These are phyloP conservation scores for Halcyon chelicuti DNA, from an alignment of 2,797 vertebrate species.

Conservation along the genomic window DNA sequence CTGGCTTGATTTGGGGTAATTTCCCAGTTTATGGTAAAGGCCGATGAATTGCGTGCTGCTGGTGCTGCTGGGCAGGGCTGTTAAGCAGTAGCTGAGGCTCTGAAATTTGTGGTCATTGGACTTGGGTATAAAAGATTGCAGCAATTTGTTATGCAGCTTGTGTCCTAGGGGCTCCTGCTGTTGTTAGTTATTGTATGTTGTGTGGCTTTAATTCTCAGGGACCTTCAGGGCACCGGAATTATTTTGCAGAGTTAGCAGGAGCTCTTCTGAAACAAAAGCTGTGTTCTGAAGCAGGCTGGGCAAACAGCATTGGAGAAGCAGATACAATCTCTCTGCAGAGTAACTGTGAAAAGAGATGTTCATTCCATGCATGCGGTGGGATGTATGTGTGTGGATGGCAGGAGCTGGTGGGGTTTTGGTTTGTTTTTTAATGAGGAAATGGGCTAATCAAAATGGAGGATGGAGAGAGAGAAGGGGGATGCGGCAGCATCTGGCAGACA, in stretches of 20 bases:
- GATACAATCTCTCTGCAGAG: not conserved
- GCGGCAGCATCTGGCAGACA: not conserved
- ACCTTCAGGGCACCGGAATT: not conserved
- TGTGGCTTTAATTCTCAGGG: not conserved
- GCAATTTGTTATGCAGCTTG: not conserved
- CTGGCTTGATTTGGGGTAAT: not conserved
- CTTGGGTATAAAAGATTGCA: accelerated
- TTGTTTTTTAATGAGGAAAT: not conserved
- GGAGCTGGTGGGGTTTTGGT: not conserved
- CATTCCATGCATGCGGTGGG: not conserved
- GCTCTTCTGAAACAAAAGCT: not conserved
- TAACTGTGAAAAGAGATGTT: not conserved
- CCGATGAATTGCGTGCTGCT: not conserved
- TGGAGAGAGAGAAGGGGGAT: not conserved
- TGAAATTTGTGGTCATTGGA: not conserved
- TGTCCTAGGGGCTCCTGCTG: not conserved
- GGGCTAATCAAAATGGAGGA: not conserved
- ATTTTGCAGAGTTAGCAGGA: not conserved
- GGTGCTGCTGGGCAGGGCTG: not conserved
- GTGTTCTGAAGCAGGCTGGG: not conserved
- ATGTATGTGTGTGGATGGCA: not conserved
- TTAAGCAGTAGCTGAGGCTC: not conserved
- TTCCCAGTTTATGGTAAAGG: not conserved
- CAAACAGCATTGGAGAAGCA: not conserved
- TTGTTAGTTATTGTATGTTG: not conserved